Evolutionary conservation across 1,140 invertebrate genomes (phyloP).

Genomic region (Palaemon carinicauda): DNA sequence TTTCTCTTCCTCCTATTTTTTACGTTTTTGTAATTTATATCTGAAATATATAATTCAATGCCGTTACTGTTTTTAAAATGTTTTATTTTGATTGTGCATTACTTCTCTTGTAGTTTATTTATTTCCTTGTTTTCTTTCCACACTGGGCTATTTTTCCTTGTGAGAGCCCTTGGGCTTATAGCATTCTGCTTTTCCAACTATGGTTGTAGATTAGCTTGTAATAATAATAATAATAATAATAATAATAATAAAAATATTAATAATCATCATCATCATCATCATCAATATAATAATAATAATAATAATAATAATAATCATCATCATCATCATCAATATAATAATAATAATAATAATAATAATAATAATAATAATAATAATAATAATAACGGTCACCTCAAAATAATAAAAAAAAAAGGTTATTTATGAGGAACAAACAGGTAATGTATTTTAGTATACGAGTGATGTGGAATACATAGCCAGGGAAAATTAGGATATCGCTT

Average conservation of each 20-base stretch:
- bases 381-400: neutral
- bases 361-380: conserved; percentile 5
- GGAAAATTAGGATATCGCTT: too few species aligned
- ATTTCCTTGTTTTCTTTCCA: too few species aligned
- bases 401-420: neutral
- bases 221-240: conserved; percentile 24
- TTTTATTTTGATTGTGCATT: too few species aligned
- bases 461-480: too few species aligned
- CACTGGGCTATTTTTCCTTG: too few species aligned
- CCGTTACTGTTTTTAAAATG: too few species aligned
- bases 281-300: conserved; percentile 18
- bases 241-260: conserved; percentile 11
- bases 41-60: neutral
- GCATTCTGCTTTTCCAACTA: too few species aligned
- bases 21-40: neutral
- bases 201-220: too few species aligned
- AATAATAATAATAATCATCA: conserved; percentile 24
- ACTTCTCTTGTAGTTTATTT: too few species aligned
- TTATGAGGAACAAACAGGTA: neutral
- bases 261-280: neutral
- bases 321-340: conserved; percentile 17
- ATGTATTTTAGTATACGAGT: too few species aligned
- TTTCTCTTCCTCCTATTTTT: too few species aligned
- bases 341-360: conserved; percentile 17
- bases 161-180: too few species aligned